Percentiles rank a stretch among this genome's conserved stretches.
phyloP scores from a whole-genome alignment of 2,888 invertebrate species.

The Craniophora ligustri region DNA sequence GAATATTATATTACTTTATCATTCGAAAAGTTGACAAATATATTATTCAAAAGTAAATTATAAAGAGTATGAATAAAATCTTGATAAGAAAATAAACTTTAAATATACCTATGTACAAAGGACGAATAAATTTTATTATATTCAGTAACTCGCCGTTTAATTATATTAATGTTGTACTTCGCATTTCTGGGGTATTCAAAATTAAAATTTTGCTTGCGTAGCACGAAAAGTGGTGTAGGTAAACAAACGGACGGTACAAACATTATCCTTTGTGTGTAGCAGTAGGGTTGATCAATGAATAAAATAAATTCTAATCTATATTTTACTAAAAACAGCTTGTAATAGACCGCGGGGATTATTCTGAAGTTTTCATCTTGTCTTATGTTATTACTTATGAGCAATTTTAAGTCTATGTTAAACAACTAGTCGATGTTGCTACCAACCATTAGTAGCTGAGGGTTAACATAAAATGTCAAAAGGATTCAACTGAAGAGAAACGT shows the following conservation, averaged over 20 bases:
- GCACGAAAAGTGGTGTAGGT: conserved; percentile 13
- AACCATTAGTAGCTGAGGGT: not conserved
- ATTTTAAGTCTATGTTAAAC: not conserved
- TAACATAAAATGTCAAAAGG: conserved; percentile 5
- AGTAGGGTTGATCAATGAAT: conserved; percentile 3
- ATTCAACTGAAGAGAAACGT: not conserved
- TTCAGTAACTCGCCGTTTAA: conserved; percentile 5
- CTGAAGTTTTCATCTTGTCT: too few species aligned
- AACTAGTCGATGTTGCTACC: not conserved
- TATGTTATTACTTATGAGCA: too few species aligned
- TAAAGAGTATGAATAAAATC: too few species aligned
- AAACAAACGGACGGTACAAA: conserved; percentile 20
- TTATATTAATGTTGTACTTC: conserved; percentile 3
- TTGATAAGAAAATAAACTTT: too few species aligned
- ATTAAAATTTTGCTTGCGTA: conserved; percentile 21
- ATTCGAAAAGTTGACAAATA: too few species aligned
- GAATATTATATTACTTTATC: too few species aligned
- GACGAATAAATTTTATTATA: conserved; percentile 16
- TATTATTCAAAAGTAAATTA: too few species aligned
- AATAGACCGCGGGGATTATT: too few species aligned
- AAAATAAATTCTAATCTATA: not conserved
- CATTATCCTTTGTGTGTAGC: conserved; percentile 23
- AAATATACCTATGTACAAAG: too few species aligned
- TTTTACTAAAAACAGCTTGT: too few species aligned
- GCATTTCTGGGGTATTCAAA: not conserved